phyloP scores from a whole-genome alignment of 2,888 invertebrate genomes.

The Nomada lathburiana region DNA sequence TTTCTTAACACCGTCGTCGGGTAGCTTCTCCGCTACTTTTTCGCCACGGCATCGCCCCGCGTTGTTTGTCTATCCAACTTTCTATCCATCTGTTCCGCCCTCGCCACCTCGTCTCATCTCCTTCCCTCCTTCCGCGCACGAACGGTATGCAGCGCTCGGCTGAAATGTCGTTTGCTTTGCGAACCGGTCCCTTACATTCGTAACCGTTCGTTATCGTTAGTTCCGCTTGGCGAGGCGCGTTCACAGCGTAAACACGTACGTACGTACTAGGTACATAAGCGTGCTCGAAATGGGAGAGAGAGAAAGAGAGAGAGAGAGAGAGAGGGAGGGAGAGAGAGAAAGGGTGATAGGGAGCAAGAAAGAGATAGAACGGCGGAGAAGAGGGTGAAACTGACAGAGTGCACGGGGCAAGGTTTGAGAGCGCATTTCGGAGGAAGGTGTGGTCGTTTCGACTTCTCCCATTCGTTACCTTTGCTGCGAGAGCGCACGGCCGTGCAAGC shows the following conservation, averaged over 20 bases:
- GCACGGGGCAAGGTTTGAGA: conserved; percentile 51
- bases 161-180: conserved; percentile 70
- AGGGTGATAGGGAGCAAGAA: conserved; percentile 26
- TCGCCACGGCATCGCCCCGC: background rate
- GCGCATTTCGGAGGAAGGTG: conserved; percentile 68
- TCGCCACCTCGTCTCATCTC: conserved; percentile 27
- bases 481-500: conserved; percentile 43
- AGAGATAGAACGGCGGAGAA: background rate
- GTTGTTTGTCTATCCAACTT: conserved; percentile 56
- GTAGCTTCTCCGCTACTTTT: background rate
- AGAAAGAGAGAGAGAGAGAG: background rate
- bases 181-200: conserved; percentile 76
- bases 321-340: background rate
- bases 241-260: conserved; percentile 71
- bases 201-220: conserved; percentile 78
- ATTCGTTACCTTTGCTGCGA: conserved; percentile 70
- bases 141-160: conserved; percentile 41
- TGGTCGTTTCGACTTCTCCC: conserved; percentile 68
- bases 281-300: conserved; percentile 15
- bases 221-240: conserved; percentile 74
- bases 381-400: conserved; percentile 42
- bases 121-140: conserved; percentile 45
- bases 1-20: background rate
- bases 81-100: conserved; percentile 43
- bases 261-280: conserved; percentile 54